Evolutionary conservation across 1,140 invertebrate species (phyloP), one percentile per base, ranked within the genome.

Genomic region (Vollenhovia emeryi): DNA sequence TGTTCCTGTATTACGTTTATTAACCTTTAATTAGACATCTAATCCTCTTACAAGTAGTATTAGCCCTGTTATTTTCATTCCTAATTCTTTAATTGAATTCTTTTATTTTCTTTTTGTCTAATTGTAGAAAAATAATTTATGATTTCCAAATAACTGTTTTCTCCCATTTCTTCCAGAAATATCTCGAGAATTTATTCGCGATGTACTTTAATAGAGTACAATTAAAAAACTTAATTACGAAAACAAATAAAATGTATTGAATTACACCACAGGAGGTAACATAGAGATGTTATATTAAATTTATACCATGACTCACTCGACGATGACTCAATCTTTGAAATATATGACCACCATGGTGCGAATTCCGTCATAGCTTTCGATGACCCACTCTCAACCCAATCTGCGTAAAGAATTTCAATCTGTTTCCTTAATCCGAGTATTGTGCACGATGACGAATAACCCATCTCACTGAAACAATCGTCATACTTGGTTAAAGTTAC

Each of bases 251-350:
- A 71, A n/a, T 30, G 11, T 76, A n/a, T 60, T 27, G 57, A 59
- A 33, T 43, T 48, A 48, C 45, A 8, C 9, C 18, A 6, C 21
- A 5, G n/a, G n/a, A n/a, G n/a, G n/a, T n/a, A n/a, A n/a, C 11
- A 60, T 43, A 27, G 3, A 57, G 27, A 60, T 60, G 6, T 48
- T n/a, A 45, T 62, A 45, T n/a, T 36, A 62, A 36, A 62, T 36
- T 24, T 55, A 43, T 45, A 3, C 18, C 18, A 30, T 80, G 78
- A 80, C 0, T 80, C 78, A 80, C 3, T 71, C n/a, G 4, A 43
- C 4, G 78, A 13, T 80, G 76, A 80, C 2, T 71, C 64, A 71
- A 57, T 69, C 48, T n/a, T 15, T 43, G 24, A 71, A 69, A 71
- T 33, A 21, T 13, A 68, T 7, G 64, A 71, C 5, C 18, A 1